A percentile compares a stretch with the other conserved stretches of the same genome.
Evolutionary conservation across 2,888 invertebrate genomes (phyloP).

Genomic region (Tiphia femorata): DNA sequence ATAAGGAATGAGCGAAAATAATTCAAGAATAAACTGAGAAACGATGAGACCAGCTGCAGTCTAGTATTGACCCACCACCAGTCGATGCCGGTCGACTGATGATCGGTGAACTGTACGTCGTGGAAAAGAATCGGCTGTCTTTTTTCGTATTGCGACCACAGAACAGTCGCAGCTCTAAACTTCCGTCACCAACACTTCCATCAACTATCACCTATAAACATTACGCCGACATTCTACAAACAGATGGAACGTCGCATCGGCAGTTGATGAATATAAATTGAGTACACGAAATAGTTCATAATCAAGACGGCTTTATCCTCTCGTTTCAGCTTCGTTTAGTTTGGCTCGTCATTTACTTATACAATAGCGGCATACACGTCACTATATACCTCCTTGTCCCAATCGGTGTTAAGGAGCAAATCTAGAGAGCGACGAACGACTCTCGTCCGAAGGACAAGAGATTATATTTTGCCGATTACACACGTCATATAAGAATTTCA

Average conservation of each 20-base stretch:
- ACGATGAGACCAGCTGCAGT: conserved; percentile 55
- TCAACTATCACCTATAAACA: conserved; percentile 40
- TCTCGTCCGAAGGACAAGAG: conserved; percentile 20
- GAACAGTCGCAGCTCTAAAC: conserved; percentile 38
- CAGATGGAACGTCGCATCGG: conserved; percentile 40
- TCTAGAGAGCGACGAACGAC: conserved; percentile 32
- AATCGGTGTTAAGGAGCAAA: too few species aligned
- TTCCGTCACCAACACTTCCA: conserved; percentile 30
- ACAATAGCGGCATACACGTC: conserved; percentile 33
- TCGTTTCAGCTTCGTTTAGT: conserved; percentile 29
- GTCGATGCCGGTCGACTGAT: conserved; percentile 51
- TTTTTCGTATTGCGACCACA: conserved; percentile 32
- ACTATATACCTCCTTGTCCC: conserved; percentile 24
- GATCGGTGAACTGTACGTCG: conserved; percentile 24
- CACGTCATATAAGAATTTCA: not conserved
- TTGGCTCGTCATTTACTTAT: conserved; percentile 34
- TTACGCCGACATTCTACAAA: conserved; percentile 33
- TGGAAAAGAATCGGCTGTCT: conserved; percentile 19
- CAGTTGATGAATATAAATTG: conserved; percentile 40
- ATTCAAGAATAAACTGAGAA: conserved; percentile 28
- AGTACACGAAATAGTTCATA: conserved; percentile 32
- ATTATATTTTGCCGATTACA: conserved; percentile 9
- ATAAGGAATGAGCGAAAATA: too few species aligned
- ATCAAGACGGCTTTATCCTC: conserved; percentile 27
- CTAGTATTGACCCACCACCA: conserved; percentile 32